A percentile compares a stretch with the other conserved stretches of the same genome.
phyloP scores from a whole-genome alignment of 2,113 vertebrate genomes.

The Chaetops frenatus region DNA sequence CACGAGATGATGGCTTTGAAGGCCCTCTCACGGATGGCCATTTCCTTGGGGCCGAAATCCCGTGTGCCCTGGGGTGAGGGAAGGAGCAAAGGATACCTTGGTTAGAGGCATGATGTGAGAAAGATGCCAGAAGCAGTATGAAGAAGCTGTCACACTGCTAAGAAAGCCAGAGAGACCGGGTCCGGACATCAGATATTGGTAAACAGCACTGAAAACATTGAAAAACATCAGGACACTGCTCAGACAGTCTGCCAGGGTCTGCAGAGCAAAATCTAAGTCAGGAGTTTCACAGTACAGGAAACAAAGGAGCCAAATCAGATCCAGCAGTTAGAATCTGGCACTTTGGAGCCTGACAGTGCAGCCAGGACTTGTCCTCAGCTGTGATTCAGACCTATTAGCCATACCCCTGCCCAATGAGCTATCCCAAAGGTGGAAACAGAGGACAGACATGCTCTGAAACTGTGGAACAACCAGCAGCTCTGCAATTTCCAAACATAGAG shows the following conservation, averaged over 20 bases:
- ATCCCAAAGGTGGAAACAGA: not conserved
- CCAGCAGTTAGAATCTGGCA: not conserved
- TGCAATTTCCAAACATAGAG: not conserved
- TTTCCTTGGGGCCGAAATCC: slow-evolving; percentile 93
- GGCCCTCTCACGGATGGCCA: slow-evolving; percentile 95
- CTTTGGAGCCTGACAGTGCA: accelerated
- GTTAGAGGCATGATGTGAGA: not conserved
- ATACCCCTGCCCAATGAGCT: not conserved
- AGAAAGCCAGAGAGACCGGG: not conserved
- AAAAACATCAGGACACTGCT: not conserved
- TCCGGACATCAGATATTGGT: not conserved
- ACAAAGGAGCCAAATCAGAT: not conserved
- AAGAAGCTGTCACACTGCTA: not conserved
- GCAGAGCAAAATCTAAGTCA: not conserved
- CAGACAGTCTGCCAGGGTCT: not conserved
- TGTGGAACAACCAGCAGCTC: not conserved
- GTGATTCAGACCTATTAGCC: accelerated
- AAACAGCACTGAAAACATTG: not conserved
- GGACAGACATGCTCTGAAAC: not conserved
- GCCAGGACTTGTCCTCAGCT: not conserved
- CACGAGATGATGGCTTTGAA: slow-evolving; percentile 82
- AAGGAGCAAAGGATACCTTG: not conserved
- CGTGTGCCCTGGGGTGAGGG: slow-evolving; percentile 78
- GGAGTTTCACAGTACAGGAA: not conserved
- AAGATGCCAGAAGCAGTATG: accelerated